Conservation (phyloP, 2,113 vertebrate species). For the Channa maculata region DNA sequence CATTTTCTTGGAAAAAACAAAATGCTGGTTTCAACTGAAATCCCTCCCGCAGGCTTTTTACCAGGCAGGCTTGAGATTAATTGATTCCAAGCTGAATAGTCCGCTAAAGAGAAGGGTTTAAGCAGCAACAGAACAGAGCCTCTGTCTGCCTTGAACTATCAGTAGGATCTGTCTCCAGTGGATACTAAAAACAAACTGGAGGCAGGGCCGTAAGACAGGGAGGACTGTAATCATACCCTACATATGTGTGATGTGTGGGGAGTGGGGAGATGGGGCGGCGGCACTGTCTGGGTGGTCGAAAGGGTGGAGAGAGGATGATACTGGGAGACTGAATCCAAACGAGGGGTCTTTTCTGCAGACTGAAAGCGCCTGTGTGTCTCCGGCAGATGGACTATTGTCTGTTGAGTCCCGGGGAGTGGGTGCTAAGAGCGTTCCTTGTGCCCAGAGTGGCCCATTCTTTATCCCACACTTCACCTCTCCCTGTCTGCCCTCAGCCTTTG, state of each 20-base stretch:
- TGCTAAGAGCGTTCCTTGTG: constrained; percentile 55
- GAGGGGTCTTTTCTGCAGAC: constrained; percentile 69
- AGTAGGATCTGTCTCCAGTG: constrained; percentile 72
- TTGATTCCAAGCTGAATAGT: constrained; percentile 75
- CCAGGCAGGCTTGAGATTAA: constrained; percentile 68
- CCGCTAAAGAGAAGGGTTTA: constrained; percentile 74
- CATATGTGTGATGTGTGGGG: constrained; percentile 68
- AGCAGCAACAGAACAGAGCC: constrained; percentile 60
- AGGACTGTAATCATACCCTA: constrained; percentile 80
- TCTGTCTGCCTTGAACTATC: constrained; percentile 69
- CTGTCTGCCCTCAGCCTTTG: constrained; percentile 50
- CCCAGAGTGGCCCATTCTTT: constrained; percentile 68
- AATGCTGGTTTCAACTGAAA: constrained; percentile 63
- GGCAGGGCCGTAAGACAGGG: constrained; percentile 74
- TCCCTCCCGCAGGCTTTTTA: constrained; percentile 68
- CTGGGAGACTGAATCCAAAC: constrained; percentile 77
- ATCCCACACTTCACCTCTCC: constrained; percentile 68
- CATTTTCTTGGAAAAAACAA: constrained; percentile 53
- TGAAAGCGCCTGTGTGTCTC: constrained; percentile 75
- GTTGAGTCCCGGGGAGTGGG: constrained; percentile 75
- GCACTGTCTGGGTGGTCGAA: constrained; percentile 85
- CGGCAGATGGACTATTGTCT: constrained; percentile 86
- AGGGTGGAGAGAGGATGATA: constrained; percentile 71
- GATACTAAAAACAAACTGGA: constrained; percentile 71
- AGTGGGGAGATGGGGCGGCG: constrained; percentile 70